Evolutionary conservation across 2,113 vertebrate species (phyloP), one percentile per base, ranked within the genome.

Genomic region (Ptilorrhoa leucosticta): DNA sequence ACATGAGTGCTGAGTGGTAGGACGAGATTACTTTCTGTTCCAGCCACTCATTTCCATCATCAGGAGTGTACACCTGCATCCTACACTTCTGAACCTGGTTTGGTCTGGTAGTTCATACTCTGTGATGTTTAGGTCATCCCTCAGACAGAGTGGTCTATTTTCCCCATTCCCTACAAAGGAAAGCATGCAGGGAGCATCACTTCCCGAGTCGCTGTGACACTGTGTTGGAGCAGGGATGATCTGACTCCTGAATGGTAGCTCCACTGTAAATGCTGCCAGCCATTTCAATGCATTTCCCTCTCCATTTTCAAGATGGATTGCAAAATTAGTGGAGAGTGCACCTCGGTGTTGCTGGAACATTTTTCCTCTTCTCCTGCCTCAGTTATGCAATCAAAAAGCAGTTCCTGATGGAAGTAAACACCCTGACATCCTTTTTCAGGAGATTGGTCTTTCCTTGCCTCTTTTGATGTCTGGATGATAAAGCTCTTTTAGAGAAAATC

Each of bases 351-450:
- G 61, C 42, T 83, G n/a, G 45, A 70, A 54, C 45, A 71, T 63
- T 96, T 89, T 89, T 79, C 44, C 56, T 80, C 71, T 86, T 93
- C 65, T 93, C 42, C 50, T 69, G 31, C 50, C 54, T 92, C 77
- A 87, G 75, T 94, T 91, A 78, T 87, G 77, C 68, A 94, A 89
- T 94, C 83, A 91, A 84, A 95, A 95, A 92, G 11, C 56, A 80
- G 54, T 56, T 96, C 63, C 85, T 87, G 72, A 80, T 96, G 80
- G 87, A 95, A 94, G 83, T 51, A 96, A 97, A 95, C 58, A 83
- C 71, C 69, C 83, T 90, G 83, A 83, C 86, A 69, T 68, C 57
- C 54, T 60, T 89, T 91, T 85, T 87, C 81, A 89, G 65, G 63
- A n/a, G 3, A 84, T 42, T 92, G 78, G 86, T 81, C 63, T 93